Percentiles rank a stretch among this genome's conserved stretches.
These are phyloP conservation scores for Heliconius melpomene DNA, from an alignment of 1,140 invertebrate genomes.

Conservation along the genomic window DNA sequence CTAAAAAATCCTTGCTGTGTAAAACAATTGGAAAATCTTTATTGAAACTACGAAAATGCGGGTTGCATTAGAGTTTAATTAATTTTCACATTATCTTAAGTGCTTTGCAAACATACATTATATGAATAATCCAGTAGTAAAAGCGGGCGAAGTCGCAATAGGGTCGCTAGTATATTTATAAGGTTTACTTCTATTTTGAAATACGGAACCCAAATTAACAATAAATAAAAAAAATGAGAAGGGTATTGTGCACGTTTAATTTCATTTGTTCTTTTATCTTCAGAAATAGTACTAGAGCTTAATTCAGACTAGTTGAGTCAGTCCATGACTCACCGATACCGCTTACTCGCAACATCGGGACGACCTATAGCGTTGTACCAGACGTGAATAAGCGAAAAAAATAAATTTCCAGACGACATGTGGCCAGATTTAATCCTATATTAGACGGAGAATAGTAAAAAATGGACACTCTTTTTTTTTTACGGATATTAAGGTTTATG, in stretches of 20 bases:
- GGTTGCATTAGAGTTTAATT: too few relatives aligned
- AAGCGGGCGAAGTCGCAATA: too few relatives aligned
- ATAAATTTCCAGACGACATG: slow-evolving; percentile 48
- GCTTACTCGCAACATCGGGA: slow-evolving; percentile 54
- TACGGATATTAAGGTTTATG: too few relatives aligned
- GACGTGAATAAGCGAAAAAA: slow-evolving; percentile 60
- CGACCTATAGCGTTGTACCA: slow-evolving; percentile 54
- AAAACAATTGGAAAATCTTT: too few relatives aligned
- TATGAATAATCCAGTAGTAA: too few relatives aligned
- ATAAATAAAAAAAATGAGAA: background rate
- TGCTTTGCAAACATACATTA: too few relatives aligned
- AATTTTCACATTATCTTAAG: too few relatives aligned
- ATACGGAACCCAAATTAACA: background rate
- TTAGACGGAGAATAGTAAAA: slow-evolving; percentile 18
- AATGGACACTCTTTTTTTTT: background rate
- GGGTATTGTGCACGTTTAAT: background rate
- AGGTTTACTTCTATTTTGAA: too few relatives aligned
- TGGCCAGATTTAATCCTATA: slow-evolving; percentile 37
- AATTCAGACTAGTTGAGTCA: slow-evolving; percentile 60
- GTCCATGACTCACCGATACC: slow-evolving; percentile 47
- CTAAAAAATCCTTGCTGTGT: too few relatives aligned
- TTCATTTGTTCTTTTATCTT: slow-evolving; percentile 37
- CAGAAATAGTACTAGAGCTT: slow-evolving; percentile 44
- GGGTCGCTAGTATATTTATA: too few relatives aligned
- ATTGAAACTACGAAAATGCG: too few relatives aligned